phyloP scores from a whole-genome alignment of 2,113 vertebrate species.

The Sylvilagus bachmani region DNA sequence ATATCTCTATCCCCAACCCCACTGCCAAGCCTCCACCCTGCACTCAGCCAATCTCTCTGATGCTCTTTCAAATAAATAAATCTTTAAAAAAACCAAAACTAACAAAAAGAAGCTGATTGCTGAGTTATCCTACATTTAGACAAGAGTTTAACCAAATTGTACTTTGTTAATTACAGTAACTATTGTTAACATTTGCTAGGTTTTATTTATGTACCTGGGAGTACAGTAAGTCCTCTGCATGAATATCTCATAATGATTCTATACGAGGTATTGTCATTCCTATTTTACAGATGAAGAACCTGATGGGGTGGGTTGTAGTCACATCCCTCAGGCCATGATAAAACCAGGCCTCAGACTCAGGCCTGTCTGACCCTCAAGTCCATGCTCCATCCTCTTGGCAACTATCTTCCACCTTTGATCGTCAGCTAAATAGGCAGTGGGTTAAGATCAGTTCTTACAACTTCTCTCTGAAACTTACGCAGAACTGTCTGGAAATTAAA shows the following conservation, averaged over 20 bases:
- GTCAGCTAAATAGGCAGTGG: not conserved
- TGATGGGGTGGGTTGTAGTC: slow-evolving; percentile 11
- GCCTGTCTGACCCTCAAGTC: not conserved
- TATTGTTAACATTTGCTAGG: slow-evolving; percentile 23
- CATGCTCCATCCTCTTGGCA: not conserved
- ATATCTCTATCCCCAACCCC: no score
- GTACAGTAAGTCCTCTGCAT: slow-evolving; percentile 1
- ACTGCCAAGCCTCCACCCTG: not conserved
- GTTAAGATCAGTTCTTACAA: slow-evolving; percentile 50
- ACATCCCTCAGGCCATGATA: not conserved
- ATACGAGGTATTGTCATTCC: not conserved
- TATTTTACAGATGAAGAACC: slow-evolving; percentile 44
- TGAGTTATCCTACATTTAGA: not conserved
- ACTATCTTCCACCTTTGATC: slow-evolving; percentile 12
- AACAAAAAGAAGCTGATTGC: slow-evolving; percentile 45
- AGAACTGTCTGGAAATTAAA: slow-evolving; percentile 31
- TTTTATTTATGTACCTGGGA: slow-evolving; percentile 48
- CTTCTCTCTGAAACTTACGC: slow-evolving; percentile 60
- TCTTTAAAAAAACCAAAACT: not conserved
- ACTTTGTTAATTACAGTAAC: slow-evolving; percentile 36
- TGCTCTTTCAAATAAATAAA: not conserved
- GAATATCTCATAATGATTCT: slow-evolving; percentile 55
- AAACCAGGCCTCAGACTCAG: not conserved
- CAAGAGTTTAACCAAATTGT: slow-evolving; percentile 13
- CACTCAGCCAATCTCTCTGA: no score